These are phyloP conservation scores for Hylomyscus alleni DNA, from an alignment of 2,797 vertebrate species.

Conservation along the genomic window DNA sequence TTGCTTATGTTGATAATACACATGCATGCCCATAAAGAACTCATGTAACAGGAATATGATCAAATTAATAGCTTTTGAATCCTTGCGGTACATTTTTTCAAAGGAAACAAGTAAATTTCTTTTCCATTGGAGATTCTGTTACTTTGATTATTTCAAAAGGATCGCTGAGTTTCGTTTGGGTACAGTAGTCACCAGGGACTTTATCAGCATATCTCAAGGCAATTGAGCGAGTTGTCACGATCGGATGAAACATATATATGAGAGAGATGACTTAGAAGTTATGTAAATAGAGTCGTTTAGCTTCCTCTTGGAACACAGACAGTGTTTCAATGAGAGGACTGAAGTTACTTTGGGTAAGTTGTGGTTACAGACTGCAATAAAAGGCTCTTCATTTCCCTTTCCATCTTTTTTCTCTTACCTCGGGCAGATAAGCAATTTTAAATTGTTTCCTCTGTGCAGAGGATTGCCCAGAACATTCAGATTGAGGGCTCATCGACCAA, in stretches of 20 bases:
- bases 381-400: slow-evolving; percentile 11
- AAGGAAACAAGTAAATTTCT: slow-evolving; percentile 79
- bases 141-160: slow-evolving; percentile 66
- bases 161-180: slow-evolving; percentile 45
- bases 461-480: neutral
- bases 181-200: neutral
- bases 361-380: slow-evolving; percentile 6
- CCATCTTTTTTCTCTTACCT: neutral
- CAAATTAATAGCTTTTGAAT: slow-evolving; percentile 88
- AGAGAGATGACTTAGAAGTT: slow-evolving; percentile 39
- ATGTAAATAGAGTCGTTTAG: slow-evolving; percentile 43
- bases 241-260: slow-evolving; percentile 39
- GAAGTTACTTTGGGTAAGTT: slow-evolving; percentile 46
- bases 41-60: slow-evolving; percentile 84
- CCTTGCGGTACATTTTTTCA: slow-evolving; percentile 84
- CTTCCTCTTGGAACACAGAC: slow-evolving; percentile 32
- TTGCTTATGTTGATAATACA: neutral
- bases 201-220: slow-evolving; percentile 65
- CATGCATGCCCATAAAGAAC: slow-evolving; percentile 63
- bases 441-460: neutral
- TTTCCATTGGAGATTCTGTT: slow-evolving; percentile 61
- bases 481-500: neutral
- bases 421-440: slow-evolving; percentile 3
- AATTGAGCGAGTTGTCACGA: slow-evolving; percentile 42
- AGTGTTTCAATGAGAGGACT: neutral